Conservation (phyloP, 2,797 vertebrate genomes). For the Pantherophis vulpinus region DNA sequence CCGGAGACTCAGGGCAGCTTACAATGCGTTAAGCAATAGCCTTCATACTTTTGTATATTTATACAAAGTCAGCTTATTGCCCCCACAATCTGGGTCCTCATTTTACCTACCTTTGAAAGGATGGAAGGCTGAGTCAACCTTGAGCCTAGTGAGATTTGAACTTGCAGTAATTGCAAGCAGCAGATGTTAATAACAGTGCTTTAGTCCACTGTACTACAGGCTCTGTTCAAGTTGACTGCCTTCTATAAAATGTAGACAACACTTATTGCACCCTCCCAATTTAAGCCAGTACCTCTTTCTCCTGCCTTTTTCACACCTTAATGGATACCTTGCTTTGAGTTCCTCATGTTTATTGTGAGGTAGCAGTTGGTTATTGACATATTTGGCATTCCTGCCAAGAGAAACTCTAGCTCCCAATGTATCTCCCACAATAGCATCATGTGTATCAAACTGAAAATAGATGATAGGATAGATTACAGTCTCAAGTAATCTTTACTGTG, state of each 20-base stretch:
- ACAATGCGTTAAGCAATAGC: no score
- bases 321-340: background rate
- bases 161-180: no score
- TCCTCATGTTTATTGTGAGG: background rate
- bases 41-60: no score
- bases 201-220: no score
- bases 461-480: background rate
- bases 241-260: background rate
- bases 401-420: background rate
- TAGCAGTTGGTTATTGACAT: background rate
- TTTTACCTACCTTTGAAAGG: no score
- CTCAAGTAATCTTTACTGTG: background rate
- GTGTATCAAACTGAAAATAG: background rate
- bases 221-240: background rate
- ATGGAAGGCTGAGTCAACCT: no score
- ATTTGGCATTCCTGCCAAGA: background rate
- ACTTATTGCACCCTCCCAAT: background rate
- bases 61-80: no score
- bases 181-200: no score
- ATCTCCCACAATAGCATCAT: background rate
- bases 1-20: no score
- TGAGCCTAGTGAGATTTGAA: no score
- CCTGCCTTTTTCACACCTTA: background rate
- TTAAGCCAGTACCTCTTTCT: background rate
- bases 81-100: no score